phyloP scores from a whole-genome alignment of 2,888 invertebrate genomes.

The Bombylius major region DNA sequence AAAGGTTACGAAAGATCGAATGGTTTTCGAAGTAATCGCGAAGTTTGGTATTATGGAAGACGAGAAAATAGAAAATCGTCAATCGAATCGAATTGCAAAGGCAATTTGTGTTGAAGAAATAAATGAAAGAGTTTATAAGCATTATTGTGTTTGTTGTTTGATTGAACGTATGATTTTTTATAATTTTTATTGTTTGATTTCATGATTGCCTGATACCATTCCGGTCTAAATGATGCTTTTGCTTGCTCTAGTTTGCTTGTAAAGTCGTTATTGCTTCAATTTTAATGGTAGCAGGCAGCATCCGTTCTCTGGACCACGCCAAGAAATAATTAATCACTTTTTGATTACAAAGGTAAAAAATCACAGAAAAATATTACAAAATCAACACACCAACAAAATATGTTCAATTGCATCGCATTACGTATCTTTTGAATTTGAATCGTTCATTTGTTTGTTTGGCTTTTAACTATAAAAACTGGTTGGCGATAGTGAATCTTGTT shows the following conservation, averaged over 20 bases:
- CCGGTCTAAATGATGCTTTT: constrained; percentile 39
- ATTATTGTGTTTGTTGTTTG: not conserved
- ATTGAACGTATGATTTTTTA: not conserved
- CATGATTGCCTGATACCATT: constrained; percentile 31
- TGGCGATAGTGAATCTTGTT: too few relatives aligned
- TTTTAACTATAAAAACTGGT: too few relatives aligned
- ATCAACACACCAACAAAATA: too few relatives aligned
- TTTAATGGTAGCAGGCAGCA: not conserved
- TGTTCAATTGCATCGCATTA: too few relatives aligned
- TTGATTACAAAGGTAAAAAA: not conserved
- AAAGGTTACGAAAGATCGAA: constrained; percentile 10
- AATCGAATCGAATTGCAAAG: too few relatives aligned
- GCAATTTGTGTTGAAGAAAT: not conserved
- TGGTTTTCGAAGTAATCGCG: not conserved
- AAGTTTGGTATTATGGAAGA: too few relatives aligned
- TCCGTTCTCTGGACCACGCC: constrained; percentile 1
- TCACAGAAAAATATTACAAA: not conserved
- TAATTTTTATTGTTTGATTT: not conserved
- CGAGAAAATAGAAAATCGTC: too few relatives aligned
- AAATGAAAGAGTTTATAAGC: not conserved
- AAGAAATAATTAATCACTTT: not conserved
- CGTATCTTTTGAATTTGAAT: too few relatives aligned
- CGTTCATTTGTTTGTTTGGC: too few relatives aligned
- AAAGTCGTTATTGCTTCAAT: not conserved
- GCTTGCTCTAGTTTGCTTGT: constrained; percentile 31